Base-by-base conservation (phyloP, 1,140 invertebrate genomes). In the Bombus sibiricus region DNA sequence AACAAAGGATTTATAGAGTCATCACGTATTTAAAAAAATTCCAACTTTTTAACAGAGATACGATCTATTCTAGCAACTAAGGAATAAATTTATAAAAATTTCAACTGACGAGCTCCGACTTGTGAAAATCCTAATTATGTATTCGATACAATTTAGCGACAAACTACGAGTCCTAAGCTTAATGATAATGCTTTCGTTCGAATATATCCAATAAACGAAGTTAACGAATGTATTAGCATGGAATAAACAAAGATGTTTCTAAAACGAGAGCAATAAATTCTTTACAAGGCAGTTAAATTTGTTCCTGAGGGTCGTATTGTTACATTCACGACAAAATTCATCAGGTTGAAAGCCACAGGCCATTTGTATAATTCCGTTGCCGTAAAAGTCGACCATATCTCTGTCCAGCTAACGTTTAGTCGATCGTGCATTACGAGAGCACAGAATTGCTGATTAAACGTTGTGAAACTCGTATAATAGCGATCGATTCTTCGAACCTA, bases 321-420 rank as follows among this genome's bases (percentile, higher is more conserved):
- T 53, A 53, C 9, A 10, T 41, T 53, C 15, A 12, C 22, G 18
- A 25, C 15, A 10, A 47, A 18, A 43, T 39, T 77, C 73, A 77
- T 69, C 64, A 71, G 9, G 12, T 32, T 84, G 47, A 84, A 79
- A 84, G 82, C 43, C 10, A 77, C 39, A 22, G 15, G 6, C 64
- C 22, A 37, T 69, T 78, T 43, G 64, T 78, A 41, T 69, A 78
- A 78, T 78, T 78, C 66, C 39, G 3, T 59, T 47, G 62, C 71
- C 62, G 53, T 84, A 79, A 69, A 84, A 69, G 39, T 57, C 25
- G 74, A 79, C 69, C 12, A 22, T 59, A 57, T 84, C 75, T 59
- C 78, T 84, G 64, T 28, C 47, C 47, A 79, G 9, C 47, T 53
- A 53, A 53, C 34, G 39, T 84, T 84, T 79, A 84, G 37, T 71